A percentile compares a stretch with the other conserved stretches of the same genome.
Conservation (phyloP, 2,888 invertebrate genomes). For the Volucella bombylans region DNA sequence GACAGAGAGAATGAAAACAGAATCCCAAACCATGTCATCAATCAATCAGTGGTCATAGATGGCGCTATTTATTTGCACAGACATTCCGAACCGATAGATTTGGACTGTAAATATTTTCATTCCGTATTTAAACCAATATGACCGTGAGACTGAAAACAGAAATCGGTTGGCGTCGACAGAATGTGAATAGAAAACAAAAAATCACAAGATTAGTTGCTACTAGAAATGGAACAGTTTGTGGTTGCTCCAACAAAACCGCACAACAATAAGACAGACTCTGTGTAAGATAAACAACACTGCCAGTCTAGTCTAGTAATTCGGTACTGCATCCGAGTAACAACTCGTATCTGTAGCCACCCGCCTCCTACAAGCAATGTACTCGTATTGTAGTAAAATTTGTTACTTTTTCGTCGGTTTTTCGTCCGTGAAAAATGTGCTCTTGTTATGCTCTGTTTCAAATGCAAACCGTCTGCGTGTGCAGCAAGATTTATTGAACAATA, state of each 20-base stretch:
- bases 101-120: conserved; percentile 3
- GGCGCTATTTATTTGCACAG: conserved; percentile 19
- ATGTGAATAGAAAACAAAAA: too few relatives aligned
- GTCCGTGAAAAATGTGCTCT: conserved; percentile 59
- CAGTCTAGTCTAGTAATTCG: conserved; percentile 67
- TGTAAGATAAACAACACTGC: conserved; percentile 74
- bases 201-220: conserved; percentile 9
- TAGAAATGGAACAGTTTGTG: conserved; percentile 19
- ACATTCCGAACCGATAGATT: not conserved
- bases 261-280: conserved; percentile 73
- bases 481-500: conserved; percentile 36
- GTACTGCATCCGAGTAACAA: conserved; percentile 53
- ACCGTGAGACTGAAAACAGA: conserved; percentile 24
- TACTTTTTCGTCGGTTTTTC: conserved; percentile 32
- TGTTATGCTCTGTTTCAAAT: conserved; percentile 70
- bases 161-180: not conserved
- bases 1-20: not conserved
- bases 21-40: conserved; percentile 24
- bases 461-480: conserved; percentile 33
- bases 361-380: conserved; percentile 77
- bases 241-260: conserved; percentile 61
- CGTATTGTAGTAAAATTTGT: conserved; percentile 1
- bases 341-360: conserved; percentile 37
- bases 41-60: conserved; percentile 46
- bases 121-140: not conserved